phyloP scores from a whole-genome alignment of 2,113 vertebrate genomes.

The Alligator sinensis region DNA sequence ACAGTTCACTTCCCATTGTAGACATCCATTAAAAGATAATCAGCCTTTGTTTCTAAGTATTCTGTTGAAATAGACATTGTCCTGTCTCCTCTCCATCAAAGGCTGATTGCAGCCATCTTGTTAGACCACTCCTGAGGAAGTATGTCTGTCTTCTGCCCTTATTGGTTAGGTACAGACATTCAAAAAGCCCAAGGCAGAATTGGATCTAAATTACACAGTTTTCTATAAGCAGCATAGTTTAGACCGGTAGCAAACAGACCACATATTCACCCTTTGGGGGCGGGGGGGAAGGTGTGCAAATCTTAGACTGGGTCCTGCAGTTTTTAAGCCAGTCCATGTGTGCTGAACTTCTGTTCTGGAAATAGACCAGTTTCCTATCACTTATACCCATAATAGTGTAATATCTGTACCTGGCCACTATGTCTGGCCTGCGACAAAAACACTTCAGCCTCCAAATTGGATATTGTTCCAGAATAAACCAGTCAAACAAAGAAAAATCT shows the following conservation, averaged over 20 bases:
- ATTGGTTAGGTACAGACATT: not conserved
- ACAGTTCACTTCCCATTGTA: not conserved
- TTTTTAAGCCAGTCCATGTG: too few relatives aligned
- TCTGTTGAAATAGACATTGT: not conserved
- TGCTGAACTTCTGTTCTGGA: too few relatives aligned
- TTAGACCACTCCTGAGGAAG: not conserved
- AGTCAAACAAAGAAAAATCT: not conserved
- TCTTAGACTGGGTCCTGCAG: too few relatives aligned
- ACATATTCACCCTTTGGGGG: too few relatives aligned
- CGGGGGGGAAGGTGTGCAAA: too few relatives aligned
- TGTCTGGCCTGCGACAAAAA: not conserved
- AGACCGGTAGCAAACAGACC: too few relatives aligned
- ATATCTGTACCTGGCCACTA: not conserved
- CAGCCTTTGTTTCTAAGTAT: not conserved
- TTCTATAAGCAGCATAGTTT: too few relatives aligned
- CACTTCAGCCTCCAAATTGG: not conserved
- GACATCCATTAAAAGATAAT: not conserved
- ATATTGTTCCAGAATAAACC: not conserved
- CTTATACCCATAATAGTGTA: too few relatives aligned
- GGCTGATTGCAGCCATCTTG: not conserved
- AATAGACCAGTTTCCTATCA: too few relatives aligned
- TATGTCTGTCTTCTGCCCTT: not conserved
- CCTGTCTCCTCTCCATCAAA: not conserved
- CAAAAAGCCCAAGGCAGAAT: too few relatives aligned
- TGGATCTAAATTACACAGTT: too few relatives aligned